phyloP scores from a whole-genome alignment of 2,797 vertebrate species.

The Danio kyathit region DNA sequence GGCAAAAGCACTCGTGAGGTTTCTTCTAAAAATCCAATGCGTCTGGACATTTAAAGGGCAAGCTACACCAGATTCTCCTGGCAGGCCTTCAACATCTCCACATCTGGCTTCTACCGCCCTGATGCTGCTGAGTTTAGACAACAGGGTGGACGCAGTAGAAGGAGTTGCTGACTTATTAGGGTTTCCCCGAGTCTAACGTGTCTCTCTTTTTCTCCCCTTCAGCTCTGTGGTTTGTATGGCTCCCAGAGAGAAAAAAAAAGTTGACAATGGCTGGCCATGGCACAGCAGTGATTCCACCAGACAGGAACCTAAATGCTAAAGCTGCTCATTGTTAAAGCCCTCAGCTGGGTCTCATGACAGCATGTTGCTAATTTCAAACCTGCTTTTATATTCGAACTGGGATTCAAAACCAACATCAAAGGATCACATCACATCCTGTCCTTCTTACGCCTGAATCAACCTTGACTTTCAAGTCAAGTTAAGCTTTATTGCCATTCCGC shows the following conservation, averaged over 20 bases:
- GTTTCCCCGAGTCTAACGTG: constrained; percentile 9
- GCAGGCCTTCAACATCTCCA: constrained; percentile 25
- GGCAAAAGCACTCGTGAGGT: constrained; percentile 24
- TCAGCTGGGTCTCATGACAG: constrained; percentile 35
- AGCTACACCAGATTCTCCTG: constrained; percentile 22
- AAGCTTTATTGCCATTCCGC: no score
- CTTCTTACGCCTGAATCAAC: constrained; percentile 38
- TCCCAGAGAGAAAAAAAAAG: constrained; percentile 41
- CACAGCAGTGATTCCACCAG: constrained; percentile 31
- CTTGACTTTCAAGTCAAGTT: constrained; percentile 13
- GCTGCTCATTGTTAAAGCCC: constrained; percentile 53
- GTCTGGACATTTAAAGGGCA: constrained; percentile 3
- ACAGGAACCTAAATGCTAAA: constrained; percentile 51
- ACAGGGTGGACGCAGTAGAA: not conserved
- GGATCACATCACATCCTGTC: constrained; percentile 45
- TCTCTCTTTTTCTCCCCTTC: not conserved
- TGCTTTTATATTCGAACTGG: constrained; percentile 39
- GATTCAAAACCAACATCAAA: constrained; percentile 50
- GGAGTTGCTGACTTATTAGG: constrained; percentile 18
- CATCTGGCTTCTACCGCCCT: constrained; percentile 1
- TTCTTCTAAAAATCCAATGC: not conserved
- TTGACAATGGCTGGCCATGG: constrained; percentile 45
- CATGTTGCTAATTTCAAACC: constrained; percentile 52
- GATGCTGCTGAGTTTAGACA: constrained; percentile 1
- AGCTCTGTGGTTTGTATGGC: constrained; percentile 26